phyloP scores from a whole-genome alignment of 2,113 vertebrate genomes.

The rabbit (Oryctolagus cuniculus) region mOryCun1.1 NC_091452.1:24162501-24163000 shows the following conservation, averaged over 20 bases:
- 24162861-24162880: neutral
- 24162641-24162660: neutral
- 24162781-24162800: neutral
- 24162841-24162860: neutral
- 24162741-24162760: neutral
- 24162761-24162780: neutral
- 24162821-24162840: neutral
- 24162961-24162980: neutral
- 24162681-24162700: neutral
- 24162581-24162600: neutral
- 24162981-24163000: no score
- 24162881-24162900: neutral
- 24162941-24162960: conserved; percentile 29
- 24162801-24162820: neutral
- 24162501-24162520: neutral
- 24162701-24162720: neutral
- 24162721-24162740: neutral
- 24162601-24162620: neutral
- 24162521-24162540: neutral
- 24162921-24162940: neutral
- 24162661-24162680: neutral
- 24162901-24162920: neutral
- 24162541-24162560: conserved; percentile 36
- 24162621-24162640: neutral
- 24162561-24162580: neutral